These are phyloP conservation scores for Leucoraja erinaceus DNA, from an alignment of 2,113 vertebrate species.

Conservation along the genomic window DNA sequence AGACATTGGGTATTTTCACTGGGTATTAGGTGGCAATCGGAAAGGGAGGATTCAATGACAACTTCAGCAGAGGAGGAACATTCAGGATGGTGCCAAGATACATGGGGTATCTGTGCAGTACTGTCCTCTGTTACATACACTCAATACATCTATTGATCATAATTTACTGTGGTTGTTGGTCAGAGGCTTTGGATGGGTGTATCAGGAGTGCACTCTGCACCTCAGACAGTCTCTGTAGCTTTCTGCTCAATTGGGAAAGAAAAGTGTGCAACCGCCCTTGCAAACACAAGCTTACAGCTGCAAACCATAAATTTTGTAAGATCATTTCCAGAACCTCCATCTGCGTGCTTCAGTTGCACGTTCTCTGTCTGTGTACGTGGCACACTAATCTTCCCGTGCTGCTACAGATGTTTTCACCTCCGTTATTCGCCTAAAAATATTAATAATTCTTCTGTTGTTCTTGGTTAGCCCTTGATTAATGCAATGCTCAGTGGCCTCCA, in stretches of 20 bases:
- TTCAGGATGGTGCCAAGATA: too few relatives aligned
- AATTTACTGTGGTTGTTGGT: neutral
- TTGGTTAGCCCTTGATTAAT: neutral
- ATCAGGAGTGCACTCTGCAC: neutral
- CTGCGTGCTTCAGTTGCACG: conserved; percentile 4
- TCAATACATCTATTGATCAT: neutral
- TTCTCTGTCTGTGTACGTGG: conserved; percentile 25
- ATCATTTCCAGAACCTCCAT: conserved; percentile 28
- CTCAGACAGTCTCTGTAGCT: neutral
- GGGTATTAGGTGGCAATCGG: too few relatives aligned
- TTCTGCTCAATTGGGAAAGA: conserved; percentile 7
- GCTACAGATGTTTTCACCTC: neutral
- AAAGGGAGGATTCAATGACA: too few relatives aligned
- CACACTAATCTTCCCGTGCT: neutral
- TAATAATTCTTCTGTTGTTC: neutral
- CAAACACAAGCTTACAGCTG: conserved; percentile 21
- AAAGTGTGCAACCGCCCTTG: neutral
- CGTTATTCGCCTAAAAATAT: neutral
- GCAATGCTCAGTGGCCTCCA: neutral
- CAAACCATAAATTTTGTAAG: conserved; percentile 1
- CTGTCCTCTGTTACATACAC: too few relatives aligned
- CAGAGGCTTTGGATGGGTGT: neutral
- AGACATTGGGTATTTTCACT: too few relatives aligned
- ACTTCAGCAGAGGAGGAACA: too few relatives aligned
- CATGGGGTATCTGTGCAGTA: too few relatives aligned